phyloP scores from a whole-genome alignment of 92 coral and sea anemone genomes.

The Palythoa heliodiscus region DNA sequence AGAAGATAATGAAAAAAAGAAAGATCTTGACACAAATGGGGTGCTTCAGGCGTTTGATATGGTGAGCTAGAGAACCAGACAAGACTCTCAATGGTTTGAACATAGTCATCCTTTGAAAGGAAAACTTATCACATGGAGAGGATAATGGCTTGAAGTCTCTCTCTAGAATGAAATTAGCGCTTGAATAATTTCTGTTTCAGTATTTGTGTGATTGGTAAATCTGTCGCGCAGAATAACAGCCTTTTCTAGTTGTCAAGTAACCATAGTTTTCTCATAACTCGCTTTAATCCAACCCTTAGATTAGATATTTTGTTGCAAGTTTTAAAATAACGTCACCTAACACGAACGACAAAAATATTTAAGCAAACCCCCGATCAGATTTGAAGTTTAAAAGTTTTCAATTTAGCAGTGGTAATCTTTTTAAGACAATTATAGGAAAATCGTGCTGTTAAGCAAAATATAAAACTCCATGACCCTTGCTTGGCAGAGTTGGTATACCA shows the following conservation, averaged over 20 bases:
- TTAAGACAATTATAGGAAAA: not conserved
- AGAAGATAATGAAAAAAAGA: not conserved
- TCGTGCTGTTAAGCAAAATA: not conserved
- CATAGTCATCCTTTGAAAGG: not conserved
- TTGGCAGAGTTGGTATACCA: not conserved
- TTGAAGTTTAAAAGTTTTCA: not conserved
- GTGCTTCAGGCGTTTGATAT: constrained; percentile 44
- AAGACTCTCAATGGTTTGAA: not conserved
- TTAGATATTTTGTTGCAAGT: not conserved
- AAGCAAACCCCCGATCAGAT: not conserved
- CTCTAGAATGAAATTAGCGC: not conserved
- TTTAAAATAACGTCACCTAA: not conserved
- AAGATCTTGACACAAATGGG: not conserved
- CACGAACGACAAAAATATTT: not conserved
- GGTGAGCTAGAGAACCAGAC: constrained; percentile 9
- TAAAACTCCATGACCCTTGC: not conserved
- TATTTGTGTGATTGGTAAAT: not conserved
- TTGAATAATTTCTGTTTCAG: not conserved
- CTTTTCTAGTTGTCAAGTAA: not conserved
- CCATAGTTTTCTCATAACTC: not conserved
- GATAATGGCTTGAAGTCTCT: not conserved
- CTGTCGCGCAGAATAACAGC: not conserved
- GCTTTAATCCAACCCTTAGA: not conserved
- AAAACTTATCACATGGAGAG: not conserved
- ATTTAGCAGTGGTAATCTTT: not conserved